phyloP scores from a whole-genome alignment of 2,113 vertebrate genomes.

The Pelecanoides urinatrix region DNA sequence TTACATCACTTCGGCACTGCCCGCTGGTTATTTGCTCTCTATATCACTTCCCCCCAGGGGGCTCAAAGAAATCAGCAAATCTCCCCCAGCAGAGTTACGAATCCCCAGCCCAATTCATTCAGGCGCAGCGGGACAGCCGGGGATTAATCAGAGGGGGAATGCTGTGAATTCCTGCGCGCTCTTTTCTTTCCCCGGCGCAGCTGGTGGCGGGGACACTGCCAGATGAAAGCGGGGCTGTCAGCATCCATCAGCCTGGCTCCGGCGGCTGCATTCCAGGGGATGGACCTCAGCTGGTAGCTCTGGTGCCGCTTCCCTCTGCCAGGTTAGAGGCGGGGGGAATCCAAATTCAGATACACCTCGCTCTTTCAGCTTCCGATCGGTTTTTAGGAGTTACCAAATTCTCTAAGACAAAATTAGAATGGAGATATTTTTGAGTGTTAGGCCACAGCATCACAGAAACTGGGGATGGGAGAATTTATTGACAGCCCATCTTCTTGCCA shows the following conservation, averaged over 20 bases:
- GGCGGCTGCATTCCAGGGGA: constrained; percentile 62
- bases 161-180: constrained; percentile 71
- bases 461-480: neutral
- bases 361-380: neutral
- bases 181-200: constrained; percentile 57
- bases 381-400: neutral
- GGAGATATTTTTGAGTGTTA: neutral
- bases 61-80: constrained; percentile 49
- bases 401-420: neutral
- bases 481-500: neutral
- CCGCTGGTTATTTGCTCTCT: constrained; percentile 53
- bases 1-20: neutral
- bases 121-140: constrained; percentile 60
- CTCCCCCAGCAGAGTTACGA: constrained; percentile 44
- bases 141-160: constrained; percentile 71
- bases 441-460: neutral
- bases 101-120: constrained; percentile 45
- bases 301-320: neutral
- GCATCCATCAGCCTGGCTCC: constrained; percentile 54
- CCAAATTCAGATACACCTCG: neutral
- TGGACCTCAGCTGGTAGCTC: constrained; percentile 51
- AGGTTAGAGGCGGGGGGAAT: neutral
- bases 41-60: constrained; percentile 46
- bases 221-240: constrained; percentile 53
- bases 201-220: constrained; percentile 63